phyloP scores from a whole-genome alignment of 2,113 vertebrate genomes.

The Scartelaos histophorus region DNA sequence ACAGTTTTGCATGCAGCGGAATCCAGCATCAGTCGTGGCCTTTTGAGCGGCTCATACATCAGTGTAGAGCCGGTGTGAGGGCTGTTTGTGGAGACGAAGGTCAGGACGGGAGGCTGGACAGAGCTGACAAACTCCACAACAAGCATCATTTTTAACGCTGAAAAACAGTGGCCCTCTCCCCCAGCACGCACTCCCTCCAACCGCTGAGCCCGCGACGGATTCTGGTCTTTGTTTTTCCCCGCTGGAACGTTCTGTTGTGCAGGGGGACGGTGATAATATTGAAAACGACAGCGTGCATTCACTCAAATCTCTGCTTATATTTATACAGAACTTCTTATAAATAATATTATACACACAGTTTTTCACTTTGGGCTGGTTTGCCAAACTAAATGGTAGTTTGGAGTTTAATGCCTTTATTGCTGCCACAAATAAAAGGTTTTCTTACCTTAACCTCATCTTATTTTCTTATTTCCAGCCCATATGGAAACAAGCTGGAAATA shows the following conservation, averaged over 20 bases:
- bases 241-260: background rate
- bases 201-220: background rate
- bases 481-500: too few species aligned
- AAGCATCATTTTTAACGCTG: constrained; percentile 19
- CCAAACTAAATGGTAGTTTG: too few species aligned
- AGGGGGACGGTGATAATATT: background rate
- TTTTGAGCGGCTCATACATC: constrained; percentile 8
- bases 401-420: too few species aligned
- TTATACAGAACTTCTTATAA: too few species aligned
- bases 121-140: constrained; percentile 23
- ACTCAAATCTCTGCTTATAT: too few species aligned
- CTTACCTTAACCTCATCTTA: too few species aligned
- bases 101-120: constrained; percentile 19
- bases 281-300: background rate
- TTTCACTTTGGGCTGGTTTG: too few species aligned
- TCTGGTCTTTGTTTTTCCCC: background rate
- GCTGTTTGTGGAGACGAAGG: constrained; percentile 12
- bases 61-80: constrained; percentile 8
- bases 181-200: background rate
- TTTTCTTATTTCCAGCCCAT: too few species aligned
- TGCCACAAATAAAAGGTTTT: too few species aligned
- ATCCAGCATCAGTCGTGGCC: constrained; percentile 8
- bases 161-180: constrained; percentile 23
- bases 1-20: constrained; percentile 3
- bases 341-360: too few species aligned